Base-by-base conservation (phyloP, 1,140 invertebrate species). In the Leguminivora glycinivorella region DNA sequence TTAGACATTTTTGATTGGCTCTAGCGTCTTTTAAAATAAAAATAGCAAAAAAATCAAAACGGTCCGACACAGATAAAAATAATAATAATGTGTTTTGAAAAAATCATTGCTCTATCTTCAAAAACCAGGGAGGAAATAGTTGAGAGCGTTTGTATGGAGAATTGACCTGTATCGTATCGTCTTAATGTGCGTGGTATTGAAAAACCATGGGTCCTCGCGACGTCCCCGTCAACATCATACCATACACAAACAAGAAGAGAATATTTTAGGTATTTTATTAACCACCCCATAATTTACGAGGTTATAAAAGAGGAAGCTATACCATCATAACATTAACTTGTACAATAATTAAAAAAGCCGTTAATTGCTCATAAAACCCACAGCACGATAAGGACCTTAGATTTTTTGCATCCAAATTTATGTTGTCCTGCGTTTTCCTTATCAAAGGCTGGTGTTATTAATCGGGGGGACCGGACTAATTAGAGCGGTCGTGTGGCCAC, bases 401-500 rank as follows among this genome's bases (percentile, higher is more conserved):
- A 63, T 63, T 63, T 63, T 52, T 63, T 29, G 24, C 58, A 31
- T 31, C 25, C 26, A 29, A 29, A 29, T 63, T 31, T 19, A 63
- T 31, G 26, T 17, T 29, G 58, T 26, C 26, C 58, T 26, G 25
- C 17, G 22, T 63, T 26, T 6, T 26, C 25, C 14, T 29, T 63
- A 63, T 63, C 58, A 58, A 26, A n/a, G 29, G 10, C 6, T 17
- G 12, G 29, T 67, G 31, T 67, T 34, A 67, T 67, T 67, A 40
- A 67, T 40, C 38, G 19, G 26, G 24, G 4, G 24, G 56, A 29
- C 58, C n/a, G 4, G 58, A 74, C 78, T 83, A 83, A 81, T 83
- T 82, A 76, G 68, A 68, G 12, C 31, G 38, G 47, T 52, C 52
- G 19, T 9, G 17, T 69, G 76, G 71, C 77, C 80, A 84, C 80